Percentiles rank a stretch among this genome's conserved stretches.
Conservation (phyloP, 2,797 vertebrate species). For the Melanotaenia maccullochi region DNA sequence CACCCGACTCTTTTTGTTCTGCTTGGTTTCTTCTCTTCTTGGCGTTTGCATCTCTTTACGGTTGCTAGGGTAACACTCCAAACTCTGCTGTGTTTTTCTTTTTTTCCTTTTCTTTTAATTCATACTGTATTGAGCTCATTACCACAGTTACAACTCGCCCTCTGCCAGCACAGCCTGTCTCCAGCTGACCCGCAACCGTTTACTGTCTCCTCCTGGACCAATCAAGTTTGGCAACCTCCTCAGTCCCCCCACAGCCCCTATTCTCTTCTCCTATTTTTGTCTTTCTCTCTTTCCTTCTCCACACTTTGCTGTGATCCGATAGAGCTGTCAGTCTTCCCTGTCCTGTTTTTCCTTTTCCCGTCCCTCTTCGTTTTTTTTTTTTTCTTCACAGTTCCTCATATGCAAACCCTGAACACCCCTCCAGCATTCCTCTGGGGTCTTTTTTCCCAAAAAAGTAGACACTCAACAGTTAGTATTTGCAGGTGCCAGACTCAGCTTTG, state of each 20-base stretch:
- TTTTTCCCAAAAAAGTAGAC: slow-evolving; percentile 44
- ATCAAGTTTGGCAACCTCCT: slow-evolving; percentile 60
- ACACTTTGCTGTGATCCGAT: slow-evolving; percentile 40
- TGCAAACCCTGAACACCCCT: slow-evolving; percentile 41
- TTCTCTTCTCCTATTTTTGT: slow-evolving; percentile 43
- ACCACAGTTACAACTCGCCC: slow-evolving; percentile 65
- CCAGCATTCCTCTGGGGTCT: slow-evolving; percentile 32
- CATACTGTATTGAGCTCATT: slow-evolving; percentile 69
- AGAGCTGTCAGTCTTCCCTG: slow-evolving; percentile 62
- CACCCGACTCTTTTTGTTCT: slow-evolving; percentile 62
- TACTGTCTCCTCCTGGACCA: slow-evolving; percentile 69
- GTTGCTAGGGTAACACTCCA: slow-evolving; percentile 60
- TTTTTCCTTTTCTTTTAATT: slow-evolving; percentile 36
- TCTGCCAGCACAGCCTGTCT: slow-evolving; percentile 56
- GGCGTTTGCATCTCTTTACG: slow-evolving; percentile 35
- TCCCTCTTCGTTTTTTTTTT: slow-evolving; percentile 3
- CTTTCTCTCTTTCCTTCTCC: slow-evolving; percentile 32
- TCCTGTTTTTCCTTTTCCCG: slow-evolving; percentile 10
- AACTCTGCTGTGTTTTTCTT: slow-evolving; percentile 43
- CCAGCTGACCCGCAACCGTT: slow-evolving; percentile 69
- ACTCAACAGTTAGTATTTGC: slow-evolving; percentile 51
- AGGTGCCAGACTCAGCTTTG: slow-evolving; percentile 64
- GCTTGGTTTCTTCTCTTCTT: slow-evolving; percentile 53
- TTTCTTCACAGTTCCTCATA: slow-evolving; percentile 47
- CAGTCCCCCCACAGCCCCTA: neutral